phyloP scores from a whole-genome alignment of 2,888 invertebrate genomes.

The Eupithecia exiguata region DNA sequence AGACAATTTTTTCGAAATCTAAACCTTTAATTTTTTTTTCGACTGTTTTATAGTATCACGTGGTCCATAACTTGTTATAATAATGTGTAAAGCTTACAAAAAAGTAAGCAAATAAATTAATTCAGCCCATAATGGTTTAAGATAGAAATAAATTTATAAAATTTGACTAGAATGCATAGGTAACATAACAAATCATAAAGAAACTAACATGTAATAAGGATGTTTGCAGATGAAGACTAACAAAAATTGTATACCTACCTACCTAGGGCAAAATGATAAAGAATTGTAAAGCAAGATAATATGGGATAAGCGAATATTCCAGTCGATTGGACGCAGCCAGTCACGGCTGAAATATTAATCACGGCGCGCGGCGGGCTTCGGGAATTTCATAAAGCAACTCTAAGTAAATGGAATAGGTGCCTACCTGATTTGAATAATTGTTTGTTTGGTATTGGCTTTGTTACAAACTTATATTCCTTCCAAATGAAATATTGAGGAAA shows the following conservation, averaged over 20 bases:
- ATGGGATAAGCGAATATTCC: slow-evolving; percentile 59
- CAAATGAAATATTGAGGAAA: neutral
- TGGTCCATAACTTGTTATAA: no score
- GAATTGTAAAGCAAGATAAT: slow-evolving; percentile 8
- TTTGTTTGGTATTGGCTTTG: slow-evolving; percentile 60
- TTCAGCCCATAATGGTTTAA: neutral
- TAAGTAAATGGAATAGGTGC: slow-evolving; percentile 65
- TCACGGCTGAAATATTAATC: slow-evolving; percentile 76
- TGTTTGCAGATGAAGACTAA: neutral
- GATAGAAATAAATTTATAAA: neutral
- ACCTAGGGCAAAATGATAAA: neutral
- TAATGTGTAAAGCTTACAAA: no score
- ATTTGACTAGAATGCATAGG: neutral
- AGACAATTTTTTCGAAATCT: no score
- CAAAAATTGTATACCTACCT: neutral
- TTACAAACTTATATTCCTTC: neutral
- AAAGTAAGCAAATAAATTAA: no score
- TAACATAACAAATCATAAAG: neutral
- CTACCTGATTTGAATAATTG: slow-evolving; percentile 58
- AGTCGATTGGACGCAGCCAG: slow-evolving; percentile 61
- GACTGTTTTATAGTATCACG: no score
- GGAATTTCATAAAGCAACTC: slow-evolving; percentile 71
- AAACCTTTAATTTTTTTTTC: no score
- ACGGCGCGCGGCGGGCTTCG: slow-evolving; percentile 63
- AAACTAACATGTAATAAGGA: neutral